These are phyloP conservation scores for Asbolus verrucosus DNA, from an alignment of 1,140 invertebrate genomes.

Conservation along the genomic window DNA sequence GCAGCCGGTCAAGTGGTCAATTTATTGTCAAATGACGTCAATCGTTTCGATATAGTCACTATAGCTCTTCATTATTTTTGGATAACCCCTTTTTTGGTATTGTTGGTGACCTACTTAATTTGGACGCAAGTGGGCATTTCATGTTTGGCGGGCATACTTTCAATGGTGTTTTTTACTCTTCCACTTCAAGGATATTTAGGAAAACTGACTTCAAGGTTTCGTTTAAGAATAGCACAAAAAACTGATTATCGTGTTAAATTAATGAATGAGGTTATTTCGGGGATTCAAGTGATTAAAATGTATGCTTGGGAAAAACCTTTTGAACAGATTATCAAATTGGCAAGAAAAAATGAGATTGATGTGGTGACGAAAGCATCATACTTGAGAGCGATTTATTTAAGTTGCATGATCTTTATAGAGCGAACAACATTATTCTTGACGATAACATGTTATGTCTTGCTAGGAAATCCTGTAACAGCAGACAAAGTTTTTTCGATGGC, in stretches of 20 bases:
- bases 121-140: conserved; percentile 77
- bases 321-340: conserved; percentile 68
- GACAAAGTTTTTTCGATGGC: conserved; percentile 79
- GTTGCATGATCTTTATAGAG: conserved; percentile 78
- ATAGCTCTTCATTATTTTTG: conserved; percentile 74
- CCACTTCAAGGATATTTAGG: conserved; percentile 76
- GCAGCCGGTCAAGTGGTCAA: conserved; percentile 88
- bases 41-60: conserved; percentile 73
- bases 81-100: conserved; percentile 77
- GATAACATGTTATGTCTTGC: conserved; percentile 75
- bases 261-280: conserved; percentile 84
- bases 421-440: conserved; percentile 81
- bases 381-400: conserved; percentile 78
- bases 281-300: conserved; percentile 85
- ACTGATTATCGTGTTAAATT: conserved; percentile 81
- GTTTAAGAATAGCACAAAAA: conserved; percentile 70
- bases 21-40: conserved; percentile 84
- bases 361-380: conserved; percentile 77
- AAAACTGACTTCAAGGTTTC: conserved; percentile 67
- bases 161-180: conserved; percentile 71
- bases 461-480: conserved; percentile 76
- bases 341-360: conserved; percentile 74
- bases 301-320: conserved; percentile 83
- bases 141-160: conserved; percentile 77
- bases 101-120: conserved; percentile 72